Evolutionary conservation across 2,888 invertebrate genomes (phyloP).

Genomic region (Lepetodrilus schrolli): DNA sequence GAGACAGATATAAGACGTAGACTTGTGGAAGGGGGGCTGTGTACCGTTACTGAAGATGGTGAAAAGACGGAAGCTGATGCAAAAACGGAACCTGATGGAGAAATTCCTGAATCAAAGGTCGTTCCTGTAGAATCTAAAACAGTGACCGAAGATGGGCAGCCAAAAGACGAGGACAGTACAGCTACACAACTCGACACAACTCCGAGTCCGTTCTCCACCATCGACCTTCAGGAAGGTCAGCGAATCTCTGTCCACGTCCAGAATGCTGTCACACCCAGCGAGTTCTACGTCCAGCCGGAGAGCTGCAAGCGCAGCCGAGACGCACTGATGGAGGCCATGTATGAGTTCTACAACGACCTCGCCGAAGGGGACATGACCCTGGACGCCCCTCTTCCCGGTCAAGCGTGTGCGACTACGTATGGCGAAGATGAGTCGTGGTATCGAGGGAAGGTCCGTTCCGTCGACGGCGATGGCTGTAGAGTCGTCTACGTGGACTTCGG

Average conservation of each 20-base stretch:
- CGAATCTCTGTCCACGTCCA: conserved; percentile 47
- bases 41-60: background rate
- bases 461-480: conserved; percentile 39
- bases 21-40: conserved; percentile 49
- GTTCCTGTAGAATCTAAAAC: background rate
- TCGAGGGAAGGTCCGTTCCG: conserved; percentile 49
- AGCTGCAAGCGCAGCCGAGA: conserved; percentile 45
- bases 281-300: conserved; percentile 63
- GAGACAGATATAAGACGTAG: conserved; percentile 58
- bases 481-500: conserved; percentile 73
- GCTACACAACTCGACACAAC: background rate
- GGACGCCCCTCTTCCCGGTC: conserved; percentile 40
- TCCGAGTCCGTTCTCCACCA: background rate
- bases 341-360: conserved; percentile 51
- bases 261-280: conserved; percentile 53
- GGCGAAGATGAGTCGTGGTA: conserved; percentile 69
- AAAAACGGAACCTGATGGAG: background rate
- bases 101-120: background rate
- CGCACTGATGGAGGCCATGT: conserved; percentile 56
- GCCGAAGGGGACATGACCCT: conserved; percentile 40
- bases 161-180: background rate
- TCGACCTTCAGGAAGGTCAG: conserved; percentile 40
- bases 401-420: conserved; percentile 53
- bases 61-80: background rate
- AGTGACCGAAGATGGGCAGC: background rate